A percentile compares a stretch with the other conserved stretches of the same genome.
Conservation (phyloP, 2,113 vertebrate species). For the Coregonus clupeaformis region DNA sequence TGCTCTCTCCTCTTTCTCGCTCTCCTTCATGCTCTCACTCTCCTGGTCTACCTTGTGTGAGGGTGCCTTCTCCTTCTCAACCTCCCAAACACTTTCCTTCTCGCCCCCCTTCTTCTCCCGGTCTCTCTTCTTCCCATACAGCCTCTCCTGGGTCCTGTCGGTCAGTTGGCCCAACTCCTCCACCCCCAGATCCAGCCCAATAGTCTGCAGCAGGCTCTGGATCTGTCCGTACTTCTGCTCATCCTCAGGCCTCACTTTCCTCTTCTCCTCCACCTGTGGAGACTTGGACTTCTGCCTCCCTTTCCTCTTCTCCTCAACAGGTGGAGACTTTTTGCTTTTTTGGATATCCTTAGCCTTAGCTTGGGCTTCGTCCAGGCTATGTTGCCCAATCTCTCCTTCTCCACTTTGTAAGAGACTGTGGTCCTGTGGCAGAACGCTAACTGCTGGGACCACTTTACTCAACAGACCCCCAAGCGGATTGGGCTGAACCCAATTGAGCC, state of each 20-base stretch:
- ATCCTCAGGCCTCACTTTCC: background rate
- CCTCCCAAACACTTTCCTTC: too few species aligned
- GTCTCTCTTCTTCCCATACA: slow-evolving; percentile 49
- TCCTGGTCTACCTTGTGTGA: too few species aligned
- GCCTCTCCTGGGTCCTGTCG: slow-evolving; percentile 55
- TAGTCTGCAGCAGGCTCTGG: slow-evolving; percentile 52
- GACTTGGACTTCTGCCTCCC: background rate
- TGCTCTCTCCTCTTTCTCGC: background rate
- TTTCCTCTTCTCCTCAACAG: background rate
- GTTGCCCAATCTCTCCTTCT: background rate
- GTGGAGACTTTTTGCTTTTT: background rate
- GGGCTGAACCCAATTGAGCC: background rate
- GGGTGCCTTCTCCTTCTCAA: too few species aligned
- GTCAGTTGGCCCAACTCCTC: slow-evolving; percentile 51
- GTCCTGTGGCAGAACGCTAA: background rate
- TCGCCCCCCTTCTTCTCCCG: background rate
- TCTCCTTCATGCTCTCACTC: too few species aligned
- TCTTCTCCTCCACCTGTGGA: background rate
- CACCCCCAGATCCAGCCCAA: slow-evolving; percentile 52
- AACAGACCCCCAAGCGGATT: too few species aligned
- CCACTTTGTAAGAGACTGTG: background rate
- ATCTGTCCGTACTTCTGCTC: slow-evolving; percentile 22
- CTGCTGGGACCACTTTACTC: background rate
- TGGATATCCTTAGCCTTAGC: background rate
- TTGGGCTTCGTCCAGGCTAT: too few species aligned